phyloP scores from a whole-genome alignment of 2,797 vertebrate genomes.

The Crocodylus rhombifer region DNA sequence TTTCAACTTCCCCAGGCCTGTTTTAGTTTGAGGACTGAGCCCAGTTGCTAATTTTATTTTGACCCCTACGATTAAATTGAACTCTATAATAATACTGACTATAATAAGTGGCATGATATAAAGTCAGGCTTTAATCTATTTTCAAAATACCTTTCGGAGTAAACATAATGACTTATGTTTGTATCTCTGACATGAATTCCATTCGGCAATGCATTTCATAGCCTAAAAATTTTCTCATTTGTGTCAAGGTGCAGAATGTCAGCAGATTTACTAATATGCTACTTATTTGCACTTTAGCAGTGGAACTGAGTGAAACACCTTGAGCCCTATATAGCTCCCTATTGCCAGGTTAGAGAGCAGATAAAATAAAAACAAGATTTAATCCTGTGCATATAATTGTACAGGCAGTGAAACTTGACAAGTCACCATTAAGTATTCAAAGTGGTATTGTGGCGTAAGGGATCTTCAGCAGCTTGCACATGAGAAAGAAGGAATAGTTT shows the following conservation, averaged over 20 bases:
- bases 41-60: slow-evolving; percentile 57
- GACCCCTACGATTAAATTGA: slow-evolving; percentile 8
- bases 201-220: slow-evolving; percentile 58
- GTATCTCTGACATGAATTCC: slow-evolving; percentile 41
- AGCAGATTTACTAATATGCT: slow-evolving; percentile 51
- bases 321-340: not conserved
- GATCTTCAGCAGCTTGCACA: slow-evolving; percentile 48
- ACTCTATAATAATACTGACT: slow-evolving; percentile 36
- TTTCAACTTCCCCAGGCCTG: slow-evolving; percentile 21
- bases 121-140: slow-evolving; percentile 62
- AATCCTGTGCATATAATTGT: slow-evolving; percentile 30
- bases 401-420: slow-evolving; percentile 46
- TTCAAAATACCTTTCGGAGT: slow-evolving; percentile 59
- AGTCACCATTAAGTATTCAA: slow-evolving; percentile 67
- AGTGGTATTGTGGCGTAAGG: slow-evolving; percentile 19
- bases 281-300: slow-evolving; percentile 24
- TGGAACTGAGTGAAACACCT: slow-evolving; percentile 4
- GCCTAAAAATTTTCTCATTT: slow-evolving; percentile 29
- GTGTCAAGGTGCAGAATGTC: not conserved
- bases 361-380: slow-evolving; percentile 48
- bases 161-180: slow-evolving; percentile 58
- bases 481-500: slow-evolving; percentile 29
- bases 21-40: not conserved
- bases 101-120: slow-evolving; percentile 55
- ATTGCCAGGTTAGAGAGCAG: not conserved